phyloP scores from a whole-genome alignment of 1,140 invertebrate species.

The Maniola jurtina region DNA sequence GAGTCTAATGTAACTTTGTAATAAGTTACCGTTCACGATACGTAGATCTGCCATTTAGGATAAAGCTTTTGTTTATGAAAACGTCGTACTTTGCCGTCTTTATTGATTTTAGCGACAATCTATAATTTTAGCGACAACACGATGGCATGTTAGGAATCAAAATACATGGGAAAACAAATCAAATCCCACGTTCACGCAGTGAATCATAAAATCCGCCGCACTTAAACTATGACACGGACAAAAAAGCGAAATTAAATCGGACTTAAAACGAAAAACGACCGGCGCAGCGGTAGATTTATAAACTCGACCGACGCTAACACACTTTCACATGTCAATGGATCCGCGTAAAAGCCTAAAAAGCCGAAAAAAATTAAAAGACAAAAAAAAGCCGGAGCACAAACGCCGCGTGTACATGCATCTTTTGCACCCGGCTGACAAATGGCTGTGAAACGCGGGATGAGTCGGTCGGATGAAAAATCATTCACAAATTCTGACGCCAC shows the following conservation, averaged over 20 bases:
- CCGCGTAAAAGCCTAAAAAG: constrained; percentile 74
- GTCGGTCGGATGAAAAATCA: constrained; percentile 68
- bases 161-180: constrained; percentile 7
- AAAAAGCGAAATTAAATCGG: constrained; percentile 50
- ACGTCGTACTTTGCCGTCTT: too few relatives aligned
- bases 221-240: constrained; percentile 36
- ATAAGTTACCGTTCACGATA: too few relatives aligned
- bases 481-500: constrained; percentile 73
- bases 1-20: too few relatives aligned
- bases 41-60: too few relatives aligned
- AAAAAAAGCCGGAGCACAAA: constrained; percentile 37
- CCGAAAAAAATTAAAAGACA: constrained; percentile 46
- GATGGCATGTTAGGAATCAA: not conserved
- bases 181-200: constrained; percentile 24
- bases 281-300: constrained; percentile 60
- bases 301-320: constrained; percentile 70
- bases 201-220: constrained; percentile 27
- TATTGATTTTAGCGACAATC: too few relatives aligned
- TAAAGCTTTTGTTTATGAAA: too few relatives aligned
- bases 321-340: constrained; percentile 75
- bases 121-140: too few relatives aligned
- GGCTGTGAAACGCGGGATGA: constrained; percentile 68
- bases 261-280: constrained; percentile 51
- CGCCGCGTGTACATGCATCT: constrained; percentile 68
- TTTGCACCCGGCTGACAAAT: constrained; percentile 73